Evolutionary conservation across 2,113 vertebrate genomes (phyloP), one percentile per base, ranked within the genome.

Genomic region (Platysternon megacephalum): DNA sequence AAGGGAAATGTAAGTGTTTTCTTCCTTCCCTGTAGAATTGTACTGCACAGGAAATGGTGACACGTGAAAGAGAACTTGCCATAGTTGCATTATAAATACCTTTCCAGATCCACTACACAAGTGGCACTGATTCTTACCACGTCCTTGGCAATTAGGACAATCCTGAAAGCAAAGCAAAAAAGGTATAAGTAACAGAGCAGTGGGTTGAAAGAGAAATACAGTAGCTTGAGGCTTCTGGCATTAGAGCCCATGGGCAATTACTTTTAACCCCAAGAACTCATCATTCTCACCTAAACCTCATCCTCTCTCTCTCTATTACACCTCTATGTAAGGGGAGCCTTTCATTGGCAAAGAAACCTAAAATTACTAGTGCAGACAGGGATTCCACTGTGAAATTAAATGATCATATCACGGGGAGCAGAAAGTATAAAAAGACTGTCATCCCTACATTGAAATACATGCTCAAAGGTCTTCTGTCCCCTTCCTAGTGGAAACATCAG

Each of bases 231-330:
- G 5, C 35, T 49, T 19, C 4, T 79, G 3, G 4, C 12, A 46
- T 22, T 44, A 26, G 4, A 5, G 61, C 61, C 52, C 2, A 2
- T 1, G 4, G 6, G 44, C 8, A 5, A 72, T 32, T 11, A 2
- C 51, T 29, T 21, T 24, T 79, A 79, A 44, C 3, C 28, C 13
- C 28, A 9, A 28, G 3, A 3, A 79, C 32, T 14, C 46, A 2
- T 8, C 24, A 78, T 16, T 28, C 74, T 78, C 44, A 0, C 10
- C n/a, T 76, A 58, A 1, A 1, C 6, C 24, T 9, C 39, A 17
- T n/a, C 28, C 19, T n/a, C 1, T 0, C 3, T 0, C 3, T 32
- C 79, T 35, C 42, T 44, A 10, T 16, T 11, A 14, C 55, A 4
- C 19, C 21, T 17, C 0, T 6, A 28, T 2, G 4, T 35, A 17